Conservation (phyloP, 30 jellyfish, hydroid and myxozoan genomes). For the Sanderia malayensis region DNA sequence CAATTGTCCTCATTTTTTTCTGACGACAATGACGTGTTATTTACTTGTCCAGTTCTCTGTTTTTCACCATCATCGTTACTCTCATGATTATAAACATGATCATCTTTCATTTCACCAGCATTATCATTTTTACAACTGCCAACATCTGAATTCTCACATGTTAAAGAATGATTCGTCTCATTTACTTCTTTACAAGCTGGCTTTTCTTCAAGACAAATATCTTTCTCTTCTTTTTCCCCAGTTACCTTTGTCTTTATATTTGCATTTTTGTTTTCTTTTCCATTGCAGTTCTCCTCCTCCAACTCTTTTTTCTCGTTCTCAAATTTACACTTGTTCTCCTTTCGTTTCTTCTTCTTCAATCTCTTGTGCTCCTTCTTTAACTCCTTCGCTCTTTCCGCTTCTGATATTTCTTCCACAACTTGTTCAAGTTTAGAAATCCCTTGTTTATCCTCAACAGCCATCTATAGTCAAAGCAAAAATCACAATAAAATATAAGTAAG, state of each 20-base stretch:
- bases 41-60: conserved; percentile 7
- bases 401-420: conserved; percentile 96
- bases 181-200: conserved; percentile 3
- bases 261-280: conserved; percentile 43
- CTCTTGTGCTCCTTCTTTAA: conserved; percentile 77
- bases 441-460: conserved; percentile 93
- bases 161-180: conserved; percentile 1
- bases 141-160: not conserved
- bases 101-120: not conserved
- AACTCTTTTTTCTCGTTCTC: conserved; percentile 70
- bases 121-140: conserved; percentile 7
- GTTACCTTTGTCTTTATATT: conserved; percentile 27
- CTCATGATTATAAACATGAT: not conserved
- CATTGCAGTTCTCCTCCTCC: conserved; percentile 9
- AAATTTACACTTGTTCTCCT: conserved; percentile 80
- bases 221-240: conserved; percentile 15
- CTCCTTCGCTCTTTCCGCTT: conserved; percentile 92
- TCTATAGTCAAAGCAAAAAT: conserved; percentile 11
- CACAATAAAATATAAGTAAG: too few relatives aligned
- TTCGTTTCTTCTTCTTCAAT: conserved; percentile 82
- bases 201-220: conserved; percentile 36
- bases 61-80: conserved; percentile 2
- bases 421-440: conserved; percentile 88
- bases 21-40: too few relatives aligned
- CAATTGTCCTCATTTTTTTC: conserved; percentile 33